Evolutionary conservation across 2,113 vertebrate genomes (phyloP).

Genomic region (Lycocorax pyrrhopterus): DNA sequence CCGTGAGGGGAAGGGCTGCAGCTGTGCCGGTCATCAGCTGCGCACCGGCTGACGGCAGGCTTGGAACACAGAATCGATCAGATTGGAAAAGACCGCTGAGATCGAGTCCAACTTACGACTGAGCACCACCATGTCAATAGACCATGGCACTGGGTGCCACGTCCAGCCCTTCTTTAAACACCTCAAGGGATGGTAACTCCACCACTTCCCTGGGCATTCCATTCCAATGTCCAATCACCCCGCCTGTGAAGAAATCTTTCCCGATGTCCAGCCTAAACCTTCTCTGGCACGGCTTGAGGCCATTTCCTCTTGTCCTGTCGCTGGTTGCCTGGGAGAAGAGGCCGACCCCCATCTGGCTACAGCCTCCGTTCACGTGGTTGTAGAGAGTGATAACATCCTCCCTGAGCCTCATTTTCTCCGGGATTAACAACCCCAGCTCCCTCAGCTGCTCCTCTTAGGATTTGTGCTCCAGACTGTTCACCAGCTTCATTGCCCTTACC

Average conservation of each 20-base stretch:
- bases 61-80: rapidly evolving
- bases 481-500: neutral
- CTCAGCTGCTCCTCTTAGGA: neutral
- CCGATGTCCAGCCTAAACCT: neutral
- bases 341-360: rapidly evolving
- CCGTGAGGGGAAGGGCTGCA: rapidly evolving
- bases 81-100: neutral
- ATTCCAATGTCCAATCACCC: neutral
- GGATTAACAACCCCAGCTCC: neutral
- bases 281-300: neutral
- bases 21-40: rapidly evolving
- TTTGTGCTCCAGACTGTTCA: neutral
- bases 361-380: neutral
- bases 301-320: rapidly evolving
- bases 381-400: rapidly evolving
- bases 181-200: no score
- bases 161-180: neutral
- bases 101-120: rapidly evolving
- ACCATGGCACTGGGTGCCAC: neutral
- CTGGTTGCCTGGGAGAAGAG: neutral
- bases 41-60: rapidly evolving
- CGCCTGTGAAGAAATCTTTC: neutral
- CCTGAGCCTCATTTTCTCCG: neutral
- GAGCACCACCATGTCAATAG: neutral
- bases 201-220: neutral